These are phyloP conservation scores for Platyrinchus mystaceus DNA, from an alignment of 2,797 vertebrate species.

Conservation along the genomic window DNA sequence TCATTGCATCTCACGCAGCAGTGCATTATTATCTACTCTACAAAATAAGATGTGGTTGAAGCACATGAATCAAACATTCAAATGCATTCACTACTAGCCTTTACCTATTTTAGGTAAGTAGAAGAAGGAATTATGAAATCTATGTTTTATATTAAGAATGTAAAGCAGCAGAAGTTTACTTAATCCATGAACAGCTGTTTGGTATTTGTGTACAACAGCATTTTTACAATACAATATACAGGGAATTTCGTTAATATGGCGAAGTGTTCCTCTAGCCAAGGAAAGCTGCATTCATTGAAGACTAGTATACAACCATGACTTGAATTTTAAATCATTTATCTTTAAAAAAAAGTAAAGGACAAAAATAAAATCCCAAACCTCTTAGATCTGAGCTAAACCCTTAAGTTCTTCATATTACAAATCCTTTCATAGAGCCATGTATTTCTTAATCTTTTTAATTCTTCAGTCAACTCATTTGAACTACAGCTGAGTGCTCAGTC, in stretches of 20 bases:
- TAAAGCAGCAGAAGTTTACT: background rate
- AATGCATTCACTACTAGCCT: background rate
- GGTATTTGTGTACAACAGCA: background rate
- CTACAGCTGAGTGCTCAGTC: conserved; percentile 66
- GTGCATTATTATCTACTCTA: background rate
- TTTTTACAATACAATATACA: background rate
- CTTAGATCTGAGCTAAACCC: conserved; percentile 52
- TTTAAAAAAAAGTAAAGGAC: background rate
- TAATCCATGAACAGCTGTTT: background rate
- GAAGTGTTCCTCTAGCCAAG: background rate
- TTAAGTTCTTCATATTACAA: conserved; percentile 28
- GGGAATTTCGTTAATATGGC: background rate
- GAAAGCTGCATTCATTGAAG: background rate
- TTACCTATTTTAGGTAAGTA: background rate
- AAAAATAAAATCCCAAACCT: background rate
- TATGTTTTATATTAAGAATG: background rate
- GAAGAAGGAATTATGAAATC: background rate
- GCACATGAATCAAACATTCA: background rate
- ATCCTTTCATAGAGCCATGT: conserved; percentile 49
- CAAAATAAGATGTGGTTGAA: background rate
- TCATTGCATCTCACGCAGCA: background rate
- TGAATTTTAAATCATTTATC: conserved; percentile 23
- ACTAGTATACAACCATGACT: background rate
- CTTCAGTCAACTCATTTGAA: conserved; percentile 72
- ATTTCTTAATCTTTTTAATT: conserved; percentile 73